Conservation (phyloP, 2,888 invertebrate genomes). For the Trichopria drosophilae region DNA sequence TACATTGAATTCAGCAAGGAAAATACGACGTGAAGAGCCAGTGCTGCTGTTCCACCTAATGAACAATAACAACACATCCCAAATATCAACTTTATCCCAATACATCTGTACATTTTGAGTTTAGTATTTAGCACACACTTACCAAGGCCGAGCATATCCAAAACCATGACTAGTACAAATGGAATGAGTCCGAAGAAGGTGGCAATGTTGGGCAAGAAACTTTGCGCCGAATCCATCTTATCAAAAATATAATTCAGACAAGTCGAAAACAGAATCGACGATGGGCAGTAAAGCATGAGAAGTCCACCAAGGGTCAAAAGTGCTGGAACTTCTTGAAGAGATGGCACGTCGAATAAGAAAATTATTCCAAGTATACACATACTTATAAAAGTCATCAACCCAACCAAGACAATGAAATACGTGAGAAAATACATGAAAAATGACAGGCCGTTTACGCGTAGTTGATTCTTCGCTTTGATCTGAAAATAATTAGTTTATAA, state of each 20-base stretch:
- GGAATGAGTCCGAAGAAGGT: conserved; percentile 77
- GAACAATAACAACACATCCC: no score
- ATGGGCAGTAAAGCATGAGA: conserved; percentile 72
- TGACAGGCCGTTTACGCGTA: conserved; percentile 78
- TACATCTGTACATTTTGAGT: conserved; percentile 2
- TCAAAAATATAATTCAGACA: conserved; percentile 79
- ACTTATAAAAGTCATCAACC: conserved; percentile 71
- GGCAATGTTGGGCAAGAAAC: conserved; percentile 76
- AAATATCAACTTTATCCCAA: conserved; percentile 3
- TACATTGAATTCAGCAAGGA: conserved; percentile 78
- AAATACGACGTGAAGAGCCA: conserved; percentile 72
- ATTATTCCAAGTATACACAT: conserved; percentile 67
- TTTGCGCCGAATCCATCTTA: conserved; percentile 80
- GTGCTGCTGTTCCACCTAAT: conserved; percentile 69
- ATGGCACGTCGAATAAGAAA: conserved; percentile 70
- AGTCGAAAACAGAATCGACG: conserved; percentile 76
- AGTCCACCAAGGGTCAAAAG: conserved; percentile 69
- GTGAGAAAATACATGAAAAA: conserved; percentile 76
- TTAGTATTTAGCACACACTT: conserved; percentile 46
- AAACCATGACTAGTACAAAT: conserved; percentile 70
- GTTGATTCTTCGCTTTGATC: conserved; percentile 81
- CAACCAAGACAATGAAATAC: conserved; percentile 73
- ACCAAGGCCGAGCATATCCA: conserved; percentile 75
- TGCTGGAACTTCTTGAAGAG: conserved; percentile 71
- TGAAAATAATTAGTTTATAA: conserved; percentile 54